Base-by-base conservation (phyloP, 2,113 vertebrate species). In the Syngnathus typhle region DNA sequence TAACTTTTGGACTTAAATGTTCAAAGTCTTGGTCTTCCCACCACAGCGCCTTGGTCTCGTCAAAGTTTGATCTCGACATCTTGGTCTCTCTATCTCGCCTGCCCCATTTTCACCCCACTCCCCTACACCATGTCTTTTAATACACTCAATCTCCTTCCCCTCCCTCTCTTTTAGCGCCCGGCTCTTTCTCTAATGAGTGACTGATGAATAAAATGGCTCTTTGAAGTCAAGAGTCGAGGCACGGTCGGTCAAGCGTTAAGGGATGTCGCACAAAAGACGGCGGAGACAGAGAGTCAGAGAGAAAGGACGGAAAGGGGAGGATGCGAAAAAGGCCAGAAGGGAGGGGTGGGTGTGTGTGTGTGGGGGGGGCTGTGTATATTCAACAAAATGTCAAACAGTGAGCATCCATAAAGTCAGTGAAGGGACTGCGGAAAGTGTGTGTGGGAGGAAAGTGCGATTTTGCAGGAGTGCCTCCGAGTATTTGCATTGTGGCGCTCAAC, bases 191-290 rank as follows among this genome's bases (percentile, higher is more conserved):
- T 69, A 83, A 87, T 86, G 87, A 89, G 82, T 86, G 88, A 88
- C 86, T 90, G 89, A 85, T 90, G 88, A 90, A 90, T 90, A 87
- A 86, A 80, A 79, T 72, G 67, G 82, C 84, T 75, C 86, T 90
- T 90, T 92, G 89, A 90, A 90, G 88, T 88, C 85, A 87, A 91
- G 84, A 87, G 85, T 89, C 89, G 87, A 82, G 69, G 82, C 85
- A 77, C 76, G 87, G 83, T 88, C 41, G 81, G 84, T 87, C 85
- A 73, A 85, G 88, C 88, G 78, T 87, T 82, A 89, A 87, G 86
- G 78, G 81, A 83, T 71, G 84, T 67, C 15, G 84, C 79, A 87
- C 82, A 86, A 85, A 89, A 79, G 82, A 77, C 41, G 70, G 82
- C 73, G 16, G 67, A 70, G 60, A 63, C 46, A 51, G 67, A 38